Conservation (phyloP, 2,797 vertebrate genomes). For the Girardinus metallicus region DNA sequence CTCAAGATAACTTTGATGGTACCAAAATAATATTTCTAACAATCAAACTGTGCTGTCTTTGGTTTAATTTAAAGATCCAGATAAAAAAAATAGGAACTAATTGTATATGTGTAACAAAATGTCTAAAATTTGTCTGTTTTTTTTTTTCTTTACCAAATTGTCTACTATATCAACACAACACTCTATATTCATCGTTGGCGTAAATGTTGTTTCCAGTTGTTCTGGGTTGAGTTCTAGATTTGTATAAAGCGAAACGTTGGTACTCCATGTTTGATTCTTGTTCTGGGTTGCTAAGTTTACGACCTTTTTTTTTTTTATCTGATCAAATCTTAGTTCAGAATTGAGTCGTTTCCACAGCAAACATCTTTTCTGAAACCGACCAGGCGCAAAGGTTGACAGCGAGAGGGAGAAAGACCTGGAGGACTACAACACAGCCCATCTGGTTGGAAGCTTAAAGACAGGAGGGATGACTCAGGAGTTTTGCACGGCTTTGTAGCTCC, state of each 20-base stretch:
- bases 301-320: neutral
- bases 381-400: neutral
- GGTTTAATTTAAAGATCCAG: neutral
- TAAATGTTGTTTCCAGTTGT: too few species aligned
- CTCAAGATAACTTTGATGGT: neutral
- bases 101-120: neutral
- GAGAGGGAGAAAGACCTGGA: neutral
- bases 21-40: neutral
- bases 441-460: neutral
- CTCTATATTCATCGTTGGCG: neutral
- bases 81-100: neutral
- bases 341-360: neutral
- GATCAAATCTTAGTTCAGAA: neutral
- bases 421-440: neutral
- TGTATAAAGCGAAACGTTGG: too few species aligned
- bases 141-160: neutral
- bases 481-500: neutral
- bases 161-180: neutral
- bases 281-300: neutral
- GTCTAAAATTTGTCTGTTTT: neutral
- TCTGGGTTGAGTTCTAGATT: too few species aligned
- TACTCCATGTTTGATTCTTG: too few species aligned
- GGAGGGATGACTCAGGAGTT: conserved; percentile 1
- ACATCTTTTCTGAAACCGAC: neutral
- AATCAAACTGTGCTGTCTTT: neutral